A percentile compares a stretch with the other conserved stretches of the same genome.
phyloP scores from a whole-genome alignment of 2,113 vertebrate species.

The Phalacrocorax pelagicus region DNA sequence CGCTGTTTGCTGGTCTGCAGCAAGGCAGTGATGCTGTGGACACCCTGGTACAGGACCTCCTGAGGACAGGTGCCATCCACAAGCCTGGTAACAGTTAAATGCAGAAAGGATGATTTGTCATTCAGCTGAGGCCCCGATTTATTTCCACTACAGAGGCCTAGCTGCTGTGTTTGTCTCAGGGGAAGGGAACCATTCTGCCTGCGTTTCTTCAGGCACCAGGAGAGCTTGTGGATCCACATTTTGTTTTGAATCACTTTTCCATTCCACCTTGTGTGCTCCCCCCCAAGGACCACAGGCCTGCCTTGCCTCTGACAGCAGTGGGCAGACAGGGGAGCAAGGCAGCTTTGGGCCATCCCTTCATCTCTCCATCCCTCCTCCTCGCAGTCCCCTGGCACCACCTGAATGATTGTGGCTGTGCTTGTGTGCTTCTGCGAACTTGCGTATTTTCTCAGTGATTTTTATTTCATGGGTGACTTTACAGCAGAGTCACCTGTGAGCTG shows the following conservation, averaged over 20 bases:
- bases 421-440: neutral
- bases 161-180: neutral
- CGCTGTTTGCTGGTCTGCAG: fast-evolving
- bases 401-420: fast-evolving
- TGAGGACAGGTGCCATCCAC: fast-evolving
- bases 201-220: neutral
- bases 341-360: neutral
- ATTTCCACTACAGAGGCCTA: neutral
- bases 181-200: neutral
- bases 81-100: neutral
- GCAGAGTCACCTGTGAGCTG: neutral
- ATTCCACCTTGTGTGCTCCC: neutral
- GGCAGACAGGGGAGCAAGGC: neutral
- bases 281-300: neutral
- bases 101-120: neutral
- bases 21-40: fast-evolving
- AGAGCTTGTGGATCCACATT: neutral
- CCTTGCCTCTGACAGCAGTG: neutral
- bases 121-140: neutral
- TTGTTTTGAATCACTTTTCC: neutral
- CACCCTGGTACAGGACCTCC: neutral
- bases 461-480: neutral
- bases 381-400: fast-evolving
- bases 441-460: neutral
- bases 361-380: neutral